Evolutionary conservation across 2,797 vertebrate genomes (phyloP).

Genomic region (Callimico goeldii): DNA sequence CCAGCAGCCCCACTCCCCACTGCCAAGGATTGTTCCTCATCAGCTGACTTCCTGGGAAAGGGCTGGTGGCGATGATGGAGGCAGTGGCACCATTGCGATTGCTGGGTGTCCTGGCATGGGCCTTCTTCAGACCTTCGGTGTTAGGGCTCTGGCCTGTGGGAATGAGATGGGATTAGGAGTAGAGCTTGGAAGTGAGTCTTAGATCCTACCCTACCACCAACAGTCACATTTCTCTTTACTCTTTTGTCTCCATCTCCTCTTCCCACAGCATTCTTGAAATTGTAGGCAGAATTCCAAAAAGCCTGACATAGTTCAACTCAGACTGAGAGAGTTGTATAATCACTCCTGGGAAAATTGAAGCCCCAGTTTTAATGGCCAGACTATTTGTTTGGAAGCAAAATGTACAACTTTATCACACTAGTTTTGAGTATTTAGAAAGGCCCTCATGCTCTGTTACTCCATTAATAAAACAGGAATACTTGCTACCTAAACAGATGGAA

Average conservation of each 20-base stretch:
- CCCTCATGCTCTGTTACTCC: background rate
- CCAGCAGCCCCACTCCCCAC: background rate
- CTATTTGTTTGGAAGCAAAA: conserved; percentile 3
- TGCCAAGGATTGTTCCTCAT: background rate
- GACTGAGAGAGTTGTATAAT: background rate
- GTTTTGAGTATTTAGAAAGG: background rate
- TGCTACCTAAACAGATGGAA: background rate
- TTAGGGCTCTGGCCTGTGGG: background rate
- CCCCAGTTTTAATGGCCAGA: background rate
- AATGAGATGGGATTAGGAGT: background rate
- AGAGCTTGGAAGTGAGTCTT: background rate
- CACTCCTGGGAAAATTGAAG: background rate
- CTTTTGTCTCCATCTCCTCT: background rate
- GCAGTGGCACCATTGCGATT: background rate
- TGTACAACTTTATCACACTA: background rate
- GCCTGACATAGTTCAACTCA: background rate
- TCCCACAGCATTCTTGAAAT: background rate
- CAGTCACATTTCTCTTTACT: background rate
- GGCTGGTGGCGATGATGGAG: background rate
- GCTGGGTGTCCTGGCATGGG: background rate
- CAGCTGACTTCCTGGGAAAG: background rate
- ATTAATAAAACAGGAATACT: background rate
- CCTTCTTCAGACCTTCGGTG: background rate
- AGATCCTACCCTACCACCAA: background rate
- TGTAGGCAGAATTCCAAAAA: background rate